Conservation (phyloP, 1,140 invertebrate species). For the Temnothorax nylanderi region DNA sequence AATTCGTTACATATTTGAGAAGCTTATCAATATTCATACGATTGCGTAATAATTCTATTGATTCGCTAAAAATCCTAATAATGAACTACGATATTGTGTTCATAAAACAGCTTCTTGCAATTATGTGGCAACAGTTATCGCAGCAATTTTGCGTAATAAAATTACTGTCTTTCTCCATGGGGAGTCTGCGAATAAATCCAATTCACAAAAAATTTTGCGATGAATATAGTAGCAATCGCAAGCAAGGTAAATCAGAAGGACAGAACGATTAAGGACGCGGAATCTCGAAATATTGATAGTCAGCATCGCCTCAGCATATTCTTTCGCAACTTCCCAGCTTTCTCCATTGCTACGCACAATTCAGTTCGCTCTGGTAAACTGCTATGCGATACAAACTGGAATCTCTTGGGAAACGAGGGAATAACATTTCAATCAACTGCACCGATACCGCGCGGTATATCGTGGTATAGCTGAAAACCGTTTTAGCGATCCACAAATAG, state of each 20-base stretch:
- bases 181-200: constrained; percentile 27
- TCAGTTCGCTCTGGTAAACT: constrained; percentile 63
- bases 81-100: neutral
- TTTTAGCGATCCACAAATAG: constrained; percentile 13
- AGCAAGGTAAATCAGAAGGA: constrained; percentile 32
- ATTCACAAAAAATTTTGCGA: constrained; percentile 27
- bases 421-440: constrained; percentile 69
- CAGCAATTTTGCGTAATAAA: constrained; percentile 1
- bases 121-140: neutral
- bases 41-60: neutral
- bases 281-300: constrained; percentile 45
- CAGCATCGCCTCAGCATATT: constrained; percentile 37
- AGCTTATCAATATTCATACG: neutral
- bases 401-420: constrained; percentile 25
- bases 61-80: constrained; percentile 25
- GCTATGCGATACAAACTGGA: constrained; percentile 53
- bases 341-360: constrained; percentile 47
- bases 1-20: constrained; percentile 33
- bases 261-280: neutral
- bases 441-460: constrained; percentile 16
- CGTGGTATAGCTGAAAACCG: neutral
- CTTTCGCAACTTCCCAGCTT: neutral
- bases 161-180: neutral
- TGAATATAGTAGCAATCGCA: neutral
- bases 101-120: constrained; percentile 17